phyloP scores from a whole-genome alignment of 2,113 vertebrate species.

The Cettia cetti region DNA sequence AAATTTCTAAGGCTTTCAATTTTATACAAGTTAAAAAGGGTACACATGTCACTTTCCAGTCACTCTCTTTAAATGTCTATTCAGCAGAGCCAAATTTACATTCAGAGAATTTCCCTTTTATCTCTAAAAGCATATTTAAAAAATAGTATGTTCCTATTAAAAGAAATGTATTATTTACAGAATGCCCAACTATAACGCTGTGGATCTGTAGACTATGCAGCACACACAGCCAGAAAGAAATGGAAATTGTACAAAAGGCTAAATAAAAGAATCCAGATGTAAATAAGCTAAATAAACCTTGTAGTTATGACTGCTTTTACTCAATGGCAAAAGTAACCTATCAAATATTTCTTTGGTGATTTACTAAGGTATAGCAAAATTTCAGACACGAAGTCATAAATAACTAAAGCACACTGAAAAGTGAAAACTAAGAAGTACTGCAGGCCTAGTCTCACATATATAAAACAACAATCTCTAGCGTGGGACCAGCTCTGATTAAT shows the following conservation, averaged over 20 bases:
- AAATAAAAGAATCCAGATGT: background rate
- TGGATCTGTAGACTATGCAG: background rate
- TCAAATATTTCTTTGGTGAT: background rate
- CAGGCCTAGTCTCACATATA: background rate
- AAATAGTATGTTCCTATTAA: background rate
- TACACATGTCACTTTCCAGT: constrained; percentile 34
- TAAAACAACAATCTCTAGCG: background rate
- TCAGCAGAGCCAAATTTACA: background rate
- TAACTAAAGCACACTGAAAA: background rate
- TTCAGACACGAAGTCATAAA: background rate
- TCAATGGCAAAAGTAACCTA: background rate
- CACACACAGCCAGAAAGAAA: background rate
- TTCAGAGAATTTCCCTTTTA: constrained; percentile 24
- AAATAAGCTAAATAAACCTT: background rate
- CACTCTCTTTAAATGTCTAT: constrained; percentile 13
- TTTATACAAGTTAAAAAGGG: constrained; percentile 20
- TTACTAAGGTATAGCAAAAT: background rate
- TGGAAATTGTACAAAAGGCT: background rate
- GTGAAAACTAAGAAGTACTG: background rate
- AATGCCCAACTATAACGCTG: background rate
- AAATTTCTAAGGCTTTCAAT: constrained; percentile 48
- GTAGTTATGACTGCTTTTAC: background rate
- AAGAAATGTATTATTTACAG: background rate
- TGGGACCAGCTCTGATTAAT: background rate
- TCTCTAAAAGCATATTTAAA: background rate